Evolutionary conservation across 2,888 invertebrate genomes (phyloP).

Genomic region (Imbricaverruca yamaguchii): DNA sequence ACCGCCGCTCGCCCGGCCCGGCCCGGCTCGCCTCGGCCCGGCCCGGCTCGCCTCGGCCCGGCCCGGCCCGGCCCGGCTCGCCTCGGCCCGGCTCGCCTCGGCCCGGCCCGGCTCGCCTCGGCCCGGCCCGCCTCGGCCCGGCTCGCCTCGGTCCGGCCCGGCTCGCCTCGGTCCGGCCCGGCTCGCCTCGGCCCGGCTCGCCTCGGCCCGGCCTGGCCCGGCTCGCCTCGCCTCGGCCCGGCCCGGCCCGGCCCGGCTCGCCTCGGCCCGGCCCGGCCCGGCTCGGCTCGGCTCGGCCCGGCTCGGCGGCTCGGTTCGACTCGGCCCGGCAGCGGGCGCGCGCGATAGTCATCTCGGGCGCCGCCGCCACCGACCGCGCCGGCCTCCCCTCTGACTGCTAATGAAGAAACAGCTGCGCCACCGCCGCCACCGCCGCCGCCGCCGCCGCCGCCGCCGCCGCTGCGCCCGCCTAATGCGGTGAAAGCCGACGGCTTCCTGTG

Average conservation of each 20-base stretch:
- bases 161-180: background rate
- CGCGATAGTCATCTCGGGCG: background rate
- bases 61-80: background rate
- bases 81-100: background rate
- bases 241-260: background rate
- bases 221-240: background rate
- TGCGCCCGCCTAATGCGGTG: background rate
- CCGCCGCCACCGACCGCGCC: conserved; percentile 13
- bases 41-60: background rate
- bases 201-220: background rate
- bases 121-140: background rate
- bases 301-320: too few species aligned
- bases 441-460: background rate
- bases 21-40: background rate
- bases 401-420: conserved; percentile 9
- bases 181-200: background rate
- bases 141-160: background rate
- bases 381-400: conserved; percentile 8
- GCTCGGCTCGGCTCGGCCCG: background rate
- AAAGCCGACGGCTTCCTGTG: conserved; percentile 4
- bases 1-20: background rate
- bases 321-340: background rate
- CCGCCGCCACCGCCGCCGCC: background rate
- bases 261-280: background rate
- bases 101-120: background rate